Percentiles rank a stretch among this genome's conserved stretches.
Evolutionary conservation across 2,113 vertebrate genomes (phyloP).

Genomic region (Talpa occidentalis): DNA sequence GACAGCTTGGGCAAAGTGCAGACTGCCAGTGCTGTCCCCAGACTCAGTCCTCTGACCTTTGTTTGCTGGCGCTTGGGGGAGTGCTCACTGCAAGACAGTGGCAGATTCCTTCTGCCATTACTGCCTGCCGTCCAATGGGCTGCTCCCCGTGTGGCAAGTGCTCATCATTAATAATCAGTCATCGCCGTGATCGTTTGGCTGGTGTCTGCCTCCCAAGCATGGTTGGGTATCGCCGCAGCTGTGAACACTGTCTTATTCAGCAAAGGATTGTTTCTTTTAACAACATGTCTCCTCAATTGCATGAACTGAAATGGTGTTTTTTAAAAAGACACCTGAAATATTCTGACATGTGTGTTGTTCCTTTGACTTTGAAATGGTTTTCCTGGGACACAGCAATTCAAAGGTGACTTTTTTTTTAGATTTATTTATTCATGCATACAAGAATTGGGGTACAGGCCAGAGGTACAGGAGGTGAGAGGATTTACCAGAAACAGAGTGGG

Average conservation of each 20-base stretch:
- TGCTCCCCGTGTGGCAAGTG: neutral
- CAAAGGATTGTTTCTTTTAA: neutral
- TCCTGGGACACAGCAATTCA: neutral
- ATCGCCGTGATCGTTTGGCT: neutral
- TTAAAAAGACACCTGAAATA: neutral
- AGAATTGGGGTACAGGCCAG: too few species aligned
- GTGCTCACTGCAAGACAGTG: neutral
- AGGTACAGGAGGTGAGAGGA: too few species aligned
- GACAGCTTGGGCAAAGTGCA: neutral
- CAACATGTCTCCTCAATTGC: neutral
- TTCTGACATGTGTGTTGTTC: neutral
- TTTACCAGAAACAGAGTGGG: too few species aligned
- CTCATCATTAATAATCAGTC: neutral
- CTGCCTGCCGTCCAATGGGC: too few species aligned
- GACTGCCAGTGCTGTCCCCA: too few species aligned
- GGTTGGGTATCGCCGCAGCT: neutral
- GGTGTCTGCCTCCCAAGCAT: neutral
- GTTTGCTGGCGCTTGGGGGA: neutral
- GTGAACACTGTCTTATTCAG: neutral
- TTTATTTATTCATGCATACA: too few species aligned
- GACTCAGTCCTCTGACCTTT: neutral
- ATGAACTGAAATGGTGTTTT: neutral
- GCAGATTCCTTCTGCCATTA: neutral
- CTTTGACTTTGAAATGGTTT: slow-evolving; percentile 2
- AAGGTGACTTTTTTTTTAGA: neutral